Conservation (phyloP, 2,113 vertebrate genomes). For the Pagrus major region DNA sequence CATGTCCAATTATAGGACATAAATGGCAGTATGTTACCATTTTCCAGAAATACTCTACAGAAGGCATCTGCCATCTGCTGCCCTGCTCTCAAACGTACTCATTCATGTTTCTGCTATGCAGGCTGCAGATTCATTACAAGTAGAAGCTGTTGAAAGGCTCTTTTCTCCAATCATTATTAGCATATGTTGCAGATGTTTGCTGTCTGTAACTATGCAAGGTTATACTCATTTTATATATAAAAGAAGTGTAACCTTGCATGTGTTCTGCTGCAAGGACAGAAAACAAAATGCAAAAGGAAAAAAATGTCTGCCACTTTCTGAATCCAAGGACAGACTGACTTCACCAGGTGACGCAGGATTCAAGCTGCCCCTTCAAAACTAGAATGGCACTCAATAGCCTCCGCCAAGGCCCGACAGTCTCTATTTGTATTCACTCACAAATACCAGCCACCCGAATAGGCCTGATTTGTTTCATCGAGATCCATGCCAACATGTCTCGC, state of each 20-base stretch:
- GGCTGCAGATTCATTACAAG: not conserved
- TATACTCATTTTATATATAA: too few species aligned
- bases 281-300: not conserved
- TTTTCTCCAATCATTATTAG: not conserved
- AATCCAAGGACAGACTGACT: not conserved
- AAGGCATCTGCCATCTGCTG: not conserved
- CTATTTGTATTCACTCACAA: too few species aligned
- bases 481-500: too few species aligned
- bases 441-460: too few species aligned
- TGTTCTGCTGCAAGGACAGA: not conserved
- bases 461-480: too few species aligned
- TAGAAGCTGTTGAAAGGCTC: not conserved
- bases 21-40: not conserved
- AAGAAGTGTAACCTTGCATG: not conserved
- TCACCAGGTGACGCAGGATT: too few species aligned
- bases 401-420: too few species aligned
- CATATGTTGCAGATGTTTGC: not conserved
- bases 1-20: not conserved
- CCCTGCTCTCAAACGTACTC: not conserved
- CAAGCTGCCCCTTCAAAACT: too few species aligned
- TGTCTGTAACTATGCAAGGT: not conserved
- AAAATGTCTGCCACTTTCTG: not conserved
- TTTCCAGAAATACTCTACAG: slow-evolving; percentile 2
- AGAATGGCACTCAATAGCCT: too few species aligned
- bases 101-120: not conserved